Percentiles rank a stretch among this genome's conserved stretches.
These are phyloP conservation scores for Machimus rusticus DNA, from an alignment of 2,888 invertebrate genomes.

Conservation along the genomic window DNA sequence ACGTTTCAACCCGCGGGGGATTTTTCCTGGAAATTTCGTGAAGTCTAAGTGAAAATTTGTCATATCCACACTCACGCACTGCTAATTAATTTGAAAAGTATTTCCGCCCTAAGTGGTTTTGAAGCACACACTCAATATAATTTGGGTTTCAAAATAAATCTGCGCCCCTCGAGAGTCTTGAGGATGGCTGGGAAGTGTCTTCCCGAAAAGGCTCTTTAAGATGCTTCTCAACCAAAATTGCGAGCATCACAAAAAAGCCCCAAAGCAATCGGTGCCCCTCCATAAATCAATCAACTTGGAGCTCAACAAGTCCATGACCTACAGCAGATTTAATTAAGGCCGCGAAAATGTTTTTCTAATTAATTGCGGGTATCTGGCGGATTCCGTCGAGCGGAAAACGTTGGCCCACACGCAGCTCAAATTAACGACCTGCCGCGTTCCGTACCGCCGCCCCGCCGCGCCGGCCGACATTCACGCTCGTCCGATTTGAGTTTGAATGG, in stretches of 20 bases:
- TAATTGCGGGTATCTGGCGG: neutral
- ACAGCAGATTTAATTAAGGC: slow-evolving; percentile 27
- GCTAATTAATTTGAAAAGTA: neutral
- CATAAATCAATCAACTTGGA: neutral
- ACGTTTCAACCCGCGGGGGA: neutral
- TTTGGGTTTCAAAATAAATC: neutral
- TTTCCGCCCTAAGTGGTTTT: neutral
- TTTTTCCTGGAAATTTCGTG: neutral
- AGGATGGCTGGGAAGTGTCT: neutral
- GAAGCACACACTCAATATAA: neutral
- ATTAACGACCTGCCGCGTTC: neutral
- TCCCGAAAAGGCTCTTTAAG: neutral
- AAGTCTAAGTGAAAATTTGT: neutral
- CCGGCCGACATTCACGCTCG: neutral
- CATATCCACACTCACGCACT: neutral
- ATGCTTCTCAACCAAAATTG: neutral
- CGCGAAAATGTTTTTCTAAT: neutral
- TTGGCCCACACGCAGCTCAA: neutral
- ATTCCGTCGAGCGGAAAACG: neutral
- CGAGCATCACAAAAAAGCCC: neutral
- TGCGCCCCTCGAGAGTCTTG: neutral
- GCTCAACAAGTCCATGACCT: slow-evolving; percentile 15
- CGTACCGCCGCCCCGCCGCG: neutral
- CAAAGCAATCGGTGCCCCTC: neutral
- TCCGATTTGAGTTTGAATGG: neutral